A percentile compares a stretch with the other conserved stretches of the same genome.
Conservation (phyloP, 2,888 invertebrate genomes). For the Erebia epiphron region DNA sequence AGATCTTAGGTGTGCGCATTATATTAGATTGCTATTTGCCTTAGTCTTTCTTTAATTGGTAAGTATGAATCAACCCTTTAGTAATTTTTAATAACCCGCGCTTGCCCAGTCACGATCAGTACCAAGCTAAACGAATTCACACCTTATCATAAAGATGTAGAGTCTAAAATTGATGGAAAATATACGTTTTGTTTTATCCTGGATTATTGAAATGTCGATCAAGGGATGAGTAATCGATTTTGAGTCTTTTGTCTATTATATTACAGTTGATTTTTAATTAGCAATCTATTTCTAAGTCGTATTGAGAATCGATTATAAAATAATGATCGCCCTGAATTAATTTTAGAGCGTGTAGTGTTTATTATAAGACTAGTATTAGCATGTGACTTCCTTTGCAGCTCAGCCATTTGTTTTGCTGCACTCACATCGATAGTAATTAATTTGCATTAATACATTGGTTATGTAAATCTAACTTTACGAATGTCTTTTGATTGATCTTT, state of each 20-base stretch:
- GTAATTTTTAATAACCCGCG: conserved; percentile 36
- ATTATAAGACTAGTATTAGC: conserved; percentile 12
- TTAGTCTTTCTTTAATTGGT: conserved; percentile 26
- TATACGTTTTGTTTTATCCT: conserved; percentile 31
- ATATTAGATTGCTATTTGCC: conserved; percentile 5
- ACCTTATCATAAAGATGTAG: conserved; percentile 26
- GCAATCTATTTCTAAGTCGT: conserved; percentile 18
- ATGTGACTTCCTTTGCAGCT: background rate
- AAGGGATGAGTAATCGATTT: conserved; percentile 37
- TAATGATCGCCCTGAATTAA: conserved; percentile 24
- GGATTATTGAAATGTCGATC: conserved; percentile 38
- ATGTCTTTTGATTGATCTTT: no score
- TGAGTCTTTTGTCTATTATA: conserved; percentile 26
- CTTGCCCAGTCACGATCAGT: conserved; percentile 33
- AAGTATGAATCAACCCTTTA: conserved; percentile 35
- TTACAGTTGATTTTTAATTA: conserved; percentile 35
- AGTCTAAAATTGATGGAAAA: conserved; percentile 8
- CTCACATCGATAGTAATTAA: no score
- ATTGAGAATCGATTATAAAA: conserved; percentile 25
- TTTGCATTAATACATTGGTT: no score
- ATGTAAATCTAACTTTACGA: no score
- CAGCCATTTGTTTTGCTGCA: no score
- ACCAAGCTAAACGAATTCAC: conserved; percentile 7
- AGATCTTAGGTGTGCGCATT: background rate
- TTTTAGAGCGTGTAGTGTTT: conserved; percentile 11